Conservation (phyloP, 2,797 vertebrate genomes). For the Danio tinwini region DNA sequence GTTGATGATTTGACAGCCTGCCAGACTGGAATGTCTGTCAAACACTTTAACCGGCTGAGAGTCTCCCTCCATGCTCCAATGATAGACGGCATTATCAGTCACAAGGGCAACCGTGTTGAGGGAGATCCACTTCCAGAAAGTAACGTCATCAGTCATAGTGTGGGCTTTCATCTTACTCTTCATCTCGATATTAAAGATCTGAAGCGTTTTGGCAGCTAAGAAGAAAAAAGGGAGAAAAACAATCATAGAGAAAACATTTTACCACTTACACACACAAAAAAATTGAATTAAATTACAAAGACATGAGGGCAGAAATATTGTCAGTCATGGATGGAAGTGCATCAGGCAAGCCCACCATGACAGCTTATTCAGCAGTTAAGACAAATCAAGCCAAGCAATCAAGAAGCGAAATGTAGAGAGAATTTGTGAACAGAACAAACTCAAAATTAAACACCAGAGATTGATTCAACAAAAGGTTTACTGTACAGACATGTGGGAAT, state of each 20-base stretch:
- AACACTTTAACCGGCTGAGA: constrained; percentile 98
- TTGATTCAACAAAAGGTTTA: constrained; percentile 22
- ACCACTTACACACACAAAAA: constrained; percentile 2
- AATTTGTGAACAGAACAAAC: constrained; percentile 26
- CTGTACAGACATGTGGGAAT: background rate
- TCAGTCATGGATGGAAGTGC: constrained; percentile 66
- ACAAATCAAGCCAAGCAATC: constrained; percentile 33
- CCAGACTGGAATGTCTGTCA: constrained; percentile 96
- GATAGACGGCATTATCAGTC: constrained; percentile 97
- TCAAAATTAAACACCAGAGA: constrained; percentile 3
- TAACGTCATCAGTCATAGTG: constrained; percentile 98
- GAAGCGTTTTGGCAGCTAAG: constrained; percentile 95
- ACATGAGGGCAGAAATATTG: constrained; percentile 65
- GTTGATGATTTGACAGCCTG: constrained; percentile 99
- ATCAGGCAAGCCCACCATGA: constrained; percentile 72
- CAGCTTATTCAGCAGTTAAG: constrained; percentile 57
- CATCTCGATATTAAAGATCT: constrained; percentile 99
- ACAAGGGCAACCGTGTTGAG: constrained; percentile 97
- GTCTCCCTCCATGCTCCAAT: constrained; percentile 99
- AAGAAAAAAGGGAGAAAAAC: background rate
- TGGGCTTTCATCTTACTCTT: constrained; percentile 99
- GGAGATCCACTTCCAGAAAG: constrained; percentile 99
- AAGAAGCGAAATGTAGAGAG: constrained; percentile 26
- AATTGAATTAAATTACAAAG: constrained; percentile 59
- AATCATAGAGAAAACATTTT: constrained; percentile 3